phyloP scores from a whole-genome alignment of 2,797 vertebrate genomes.

The Novumbra hubbsi region DNA sequence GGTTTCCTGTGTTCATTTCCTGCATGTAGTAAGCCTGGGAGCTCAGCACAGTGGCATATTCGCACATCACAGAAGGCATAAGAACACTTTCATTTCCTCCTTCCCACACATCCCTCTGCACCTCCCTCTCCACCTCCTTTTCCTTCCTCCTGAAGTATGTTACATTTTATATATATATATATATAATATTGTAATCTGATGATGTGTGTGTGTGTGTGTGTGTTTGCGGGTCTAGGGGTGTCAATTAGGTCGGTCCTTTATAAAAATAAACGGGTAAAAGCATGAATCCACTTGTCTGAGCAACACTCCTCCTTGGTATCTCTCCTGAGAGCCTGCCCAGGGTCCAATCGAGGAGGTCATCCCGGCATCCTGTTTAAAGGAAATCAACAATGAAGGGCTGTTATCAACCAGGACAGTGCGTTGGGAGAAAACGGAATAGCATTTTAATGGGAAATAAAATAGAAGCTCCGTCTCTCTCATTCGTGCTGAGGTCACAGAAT shows the following conservation, averaged over 20 bases:
- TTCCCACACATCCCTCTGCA: neutral
- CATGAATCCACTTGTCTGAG: neutral
- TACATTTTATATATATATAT: neutral
- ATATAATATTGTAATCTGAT: neutral
- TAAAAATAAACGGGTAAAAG: neutral
- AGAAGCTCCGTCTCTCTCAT: neutral
- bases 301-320: neutral
- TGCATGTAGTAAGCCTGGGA: slow-evolving; percentile 9
- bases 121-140: neutral
- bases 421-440: neutral
- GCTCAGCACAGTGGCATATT: slow-evolving; percentile 1
- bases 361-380: neutral
- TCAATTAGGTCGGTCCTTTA: neutral
- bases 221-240: neutral
- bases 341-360: neutral
- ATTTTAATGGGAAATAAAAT: neutral
- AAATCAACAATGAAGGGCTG: neutral
- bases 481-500: neutral
- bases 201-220: neutral
- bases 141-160: neutral
- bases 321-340: neutral
- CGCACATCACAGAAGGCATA: neutral
- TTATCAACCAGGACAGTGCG: neutral
- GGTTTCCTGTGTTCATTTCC: slow-evolving; percentile 15
- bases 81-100: neutral